Percentiles rank a stretch among this genome's conserved stretches.
phyloP scores from a whole-genome alignment of 2,113 vertebrate species.

The Hypocryptadius cinnamomeus region DNA sequence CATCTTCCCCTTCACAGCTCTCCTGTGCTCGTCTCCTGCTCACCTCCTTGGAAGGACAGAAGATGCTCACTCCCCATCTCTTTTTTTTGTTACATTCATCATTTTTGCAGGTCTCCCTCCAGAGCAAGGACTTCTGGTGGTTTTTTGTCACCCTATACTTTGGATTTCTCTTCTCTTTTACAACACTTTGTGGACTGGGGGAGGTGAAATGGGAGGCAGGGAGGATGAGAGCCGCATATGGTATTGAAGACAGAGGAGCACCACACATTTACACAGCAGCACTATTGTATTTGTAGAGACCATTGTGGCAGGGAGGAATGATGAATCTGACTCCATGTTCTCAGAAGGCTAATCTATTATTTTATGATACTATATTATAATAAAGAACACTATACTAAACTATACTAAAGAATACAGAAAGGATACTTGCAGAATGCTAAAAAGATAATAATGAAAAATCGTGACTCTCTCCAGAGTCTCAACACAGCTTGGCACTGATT shows the following conservation, averaged over 20 bases:
- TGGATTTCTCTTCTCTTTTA: not conserved
- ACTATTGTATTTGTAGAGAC: no score
- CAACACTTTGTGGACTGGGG: not conserved
- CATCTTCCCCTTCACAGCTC: not conserved
- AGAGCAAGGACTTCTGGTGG: not conserved
- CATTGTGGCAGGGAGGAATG: no score
- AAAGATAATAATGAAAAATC: no score
- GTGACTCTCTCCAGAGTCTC: no score
- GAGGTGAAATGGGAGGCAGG: not conserved
- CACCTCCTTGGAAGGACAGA: not conserved
- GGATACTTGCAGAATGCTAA: no score
- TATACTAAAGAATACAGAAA: no score
- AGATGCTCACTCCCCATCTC: not conserved
- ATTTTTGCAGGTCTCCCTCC: not conserved
- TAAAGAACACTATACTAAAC: no score
- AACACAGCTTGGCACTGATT: no score
- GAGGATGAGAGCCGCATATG: not conserved
- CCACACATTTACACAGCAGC: not conserved
- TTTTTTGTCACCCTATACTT: not conserved
- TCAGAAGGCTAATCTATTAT: no score
- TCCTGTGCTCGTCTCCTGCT: rapidly evolving
- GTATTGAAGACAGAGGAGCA: not conserved
- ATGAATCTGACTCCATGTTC: no score
- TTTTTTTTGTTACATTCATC: not conserved
- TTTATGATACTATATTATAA: no score